Percentiles rank a stretch among this genome's conserved stretches.
Conservation (phyloP, 2,113 vertebrate species). For the Caracal caracal region DNA sequence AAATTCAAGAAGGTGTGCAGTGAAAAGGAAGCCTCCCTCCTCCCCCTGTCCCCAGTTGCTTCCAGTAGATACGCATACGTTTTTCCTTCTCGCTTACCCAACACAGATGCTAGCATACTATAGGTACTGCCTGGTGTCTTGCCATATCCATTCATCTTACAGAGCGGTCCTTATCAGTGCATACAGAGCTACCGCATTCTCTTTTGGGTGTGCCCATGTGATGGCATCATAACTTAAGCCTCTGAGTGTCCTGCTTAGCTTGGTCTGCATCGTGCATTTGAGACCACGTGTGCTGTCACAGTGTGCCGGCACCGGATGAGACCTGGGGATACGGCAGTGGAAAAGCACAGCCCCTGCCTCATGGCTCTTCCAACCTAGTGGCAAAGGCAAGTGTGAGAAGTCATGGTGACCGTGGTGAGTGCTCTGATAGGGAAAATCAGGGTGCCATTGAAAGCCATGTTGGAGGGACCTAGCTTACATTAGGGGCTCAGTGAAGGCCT, state of each 20-base stretch:
- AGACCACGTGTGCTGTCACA: not conserved
- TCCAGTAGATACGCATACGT: not conserved
- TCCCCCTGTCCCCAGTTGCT: not conserved
- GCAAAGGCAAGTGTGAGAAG: not conserved
- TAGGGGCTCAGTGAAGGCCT: not conserved
- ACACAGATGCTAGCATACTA: not conserved
- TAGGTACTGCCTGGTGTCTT: not conserved
- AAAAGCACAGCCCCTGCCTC: not conserved
- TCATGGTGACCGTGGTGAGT: not conserved
- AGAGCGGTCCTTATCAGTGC: not conserved
- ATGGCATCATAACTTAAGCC: not conserved
- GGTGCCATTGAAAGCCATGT: not conserved
- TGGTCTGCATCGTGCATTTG: accelerated
- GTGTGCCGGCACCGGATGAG: not conserved
- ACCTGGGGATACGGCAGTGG: not conserved
- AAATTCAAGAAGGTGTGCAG: not conserved
- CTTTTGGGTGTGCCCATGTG: not conserved
- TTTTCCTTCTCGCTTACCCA: not conserved
- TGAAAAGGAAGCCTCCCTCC: not conserved
- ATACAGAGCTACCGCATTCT: not conserved
- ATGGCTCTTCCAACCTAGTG: accelerated
- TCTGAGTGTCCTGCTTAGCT: not conserved
- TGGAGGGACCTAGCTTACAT: not conserved
- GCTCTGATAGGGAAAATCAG: not conserved
- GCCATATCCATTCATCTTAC: not conserved